Evolutionary conservation across 1,140 invertebrate genomes (phyloP), one percentile per base, ranked within the genome.

Genomic region (Nasonia giraulti): DNA sequence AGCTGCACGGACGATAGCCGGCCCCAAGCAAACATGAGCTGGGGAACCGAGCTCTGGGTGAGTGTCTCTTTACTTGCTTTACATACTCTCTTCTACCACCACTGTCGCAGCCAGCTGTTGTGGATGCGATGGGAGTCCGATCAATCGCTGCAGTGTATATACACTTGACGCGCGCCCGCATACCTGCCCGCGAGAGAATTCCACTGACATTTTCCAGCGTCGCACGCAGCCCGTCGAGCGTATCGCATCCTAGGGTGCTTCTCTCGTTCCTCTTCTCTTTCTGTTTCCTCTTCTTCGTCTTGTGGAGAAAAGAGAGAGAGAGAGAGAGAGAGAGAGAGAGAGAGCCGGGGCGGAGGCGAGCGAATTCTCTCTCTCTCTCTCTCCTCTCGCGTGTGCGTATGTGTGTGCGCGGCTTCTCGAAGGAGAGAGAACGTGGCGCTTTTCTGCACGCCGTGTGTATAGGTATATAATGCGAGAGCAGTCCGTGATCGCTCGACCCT

Each of bases 41-140:
- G 93, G 93, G 93, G 93, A 88, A 93, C 90, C 84, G 93, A 94
- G 89, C 90, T 94, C 88, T 94, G 93, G 93, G 93, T 94, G 88
- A 93, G 93, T 93, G 68, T 62, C 17, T 44, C 69, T 73, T 27
- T 27, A 27, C 20, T 27, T 27, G 5, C 69, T 73, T n/a, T 20
- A n/a, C 37, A n/a, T 20, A n/a, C 12, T 14, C 23, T 17, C 23
- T 74, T 2, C 40, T 44, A 44, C 44, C 12, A 47, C 5, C 1
- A 14, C 12, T 50, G 12, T 50, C 47, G 11, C 47, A 14, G 47
- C 47, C 55, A 62, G 55, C 55, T 62, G 17, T 62, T 31, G n/a
- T 69, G 55, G 2, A n/a, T 20, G 47, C 17, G n/a, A 50, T 78
- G 77, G 66, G 31, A 62, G 77, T 2, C 0, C 55, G 55, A 62